These are phyloP conservation scores for Poliocrania exsul DNA, from an alignment of 2,797 vertebrate genomes.

Conservation along the genomic window DNA sequence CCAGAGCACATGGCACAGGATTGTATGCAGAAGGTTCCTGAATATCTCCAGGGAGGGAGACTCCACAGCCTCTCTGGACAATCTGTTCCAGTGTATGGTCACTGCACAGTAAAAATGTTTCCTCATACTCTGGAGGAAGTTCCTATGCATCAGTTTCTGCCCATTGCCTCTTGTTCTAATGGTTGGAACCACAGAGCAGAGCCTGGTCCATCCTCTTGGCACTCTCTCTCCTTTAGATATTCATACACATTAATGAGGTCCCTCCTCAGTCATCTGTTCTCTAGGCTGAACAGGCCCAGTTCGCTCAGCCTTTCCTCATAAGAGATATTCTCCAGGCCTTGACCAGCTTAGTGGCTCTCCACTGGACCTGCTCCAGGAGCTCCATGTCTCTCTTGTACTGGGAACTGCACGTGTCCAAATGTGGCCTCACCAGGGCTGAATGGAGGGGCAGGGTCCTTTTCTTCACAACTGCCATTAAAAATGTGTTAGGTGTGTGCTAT, in stretches of 20 bases:
- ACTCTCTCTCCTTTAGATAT: neutral
- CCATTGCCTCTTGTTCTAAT: neutral
- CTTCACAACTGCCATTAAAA: neutral
- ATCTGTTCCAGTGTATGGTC: neutral
- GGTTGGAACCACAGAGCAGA: neutral
- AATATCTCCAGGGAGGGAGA: neutral
- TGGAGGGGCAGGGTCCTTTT: neutral
- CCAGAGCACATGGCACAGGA: neutral
- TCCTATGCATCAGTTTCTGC: neutral
- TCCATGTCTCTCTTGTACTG: neutral
- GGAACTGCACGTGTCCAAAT: neutral
- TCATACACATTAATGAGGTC: neutral
- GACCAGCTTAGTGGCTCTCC: neutral
- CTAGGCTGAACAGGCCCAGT: neutral
- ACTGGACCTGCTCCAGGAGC: neutral
- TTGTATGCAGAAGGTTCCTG: neutral
- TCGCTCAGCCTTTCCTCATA: neutral
- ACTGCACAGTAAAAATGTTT: neutral
- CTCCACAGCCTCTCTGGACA: neutral
- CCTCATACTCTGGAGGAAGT: neutral
- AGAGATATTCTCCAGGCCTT: neutral
- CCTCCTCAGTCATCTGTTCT: neutral
- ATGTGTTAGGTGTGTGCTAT: accelerated
- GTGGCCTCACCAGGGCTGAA: neutral
- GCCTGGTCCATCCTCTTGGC: neutral